A percentile compares a stretch with the other conserved stretches of the same genome.
These are phyloP conservation scores for Ceratosolen solmsi DNA, from an alignment of 1,140 invertebrate species.

Conservation along the genomic window DNA sequence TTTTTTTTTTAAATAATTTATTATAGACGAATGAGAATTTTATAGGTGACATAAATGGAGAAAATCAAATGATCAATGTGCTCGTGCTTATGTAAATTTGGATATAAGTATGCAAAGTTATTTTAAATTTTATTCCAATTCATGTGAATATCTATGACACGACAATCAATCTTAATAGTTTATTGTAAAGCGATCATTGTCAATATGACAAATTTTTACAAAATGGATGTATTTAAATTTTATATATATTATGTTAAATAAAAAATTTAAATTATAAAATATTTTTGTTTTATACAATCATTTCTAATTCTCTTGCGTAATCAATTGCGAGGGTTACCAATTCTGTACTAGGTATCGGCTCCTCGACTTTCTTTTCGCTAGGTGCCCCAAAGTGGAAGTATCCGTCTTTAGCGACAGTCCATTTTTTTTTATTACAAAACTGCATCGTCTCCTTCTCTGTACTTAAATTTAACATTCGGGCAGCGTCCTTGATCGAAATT, in stretches of 20 bases:
- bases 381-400: constrained; percentile 85
- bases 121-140: constrained; percentile 1
- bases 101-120: neutral
- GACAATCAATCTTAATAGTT: neutral
- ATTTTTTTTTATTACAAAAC: constrained; percentile 87
- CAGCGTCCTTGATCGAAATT: constrained; percentile 90
- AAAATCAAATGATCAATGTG: no score
- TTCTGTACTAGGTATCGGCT: constrained; percentile 89
- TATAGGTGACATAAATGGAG: no score
- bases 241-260: constrained; percentile 10
- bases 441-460: constrained; percentile 83
- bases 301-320: constrained; percentile 98
- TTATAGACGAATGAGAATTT: no score
- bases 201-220: constrained; percentile 48
- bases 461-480: constrained; percentile 90
- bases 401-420: constrained; percentile 85
- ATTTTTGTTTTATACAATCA: constrained; percentile 89
- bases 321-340: constrained; percentile 94
- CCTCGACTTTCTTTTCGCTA: constrained; percentile 84
- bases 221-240: constrained; percentile 22
- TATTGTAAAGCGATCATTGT: constrained; percentile 17
- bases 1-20: no score
- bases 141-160: neutral
- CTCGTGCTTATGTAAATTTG: neutral
- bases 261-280: constrained; percentile 42